Base-by-base conservation (phyloP, 2,888 invertebrate species). In the Synergus gifuensis region DNA sequence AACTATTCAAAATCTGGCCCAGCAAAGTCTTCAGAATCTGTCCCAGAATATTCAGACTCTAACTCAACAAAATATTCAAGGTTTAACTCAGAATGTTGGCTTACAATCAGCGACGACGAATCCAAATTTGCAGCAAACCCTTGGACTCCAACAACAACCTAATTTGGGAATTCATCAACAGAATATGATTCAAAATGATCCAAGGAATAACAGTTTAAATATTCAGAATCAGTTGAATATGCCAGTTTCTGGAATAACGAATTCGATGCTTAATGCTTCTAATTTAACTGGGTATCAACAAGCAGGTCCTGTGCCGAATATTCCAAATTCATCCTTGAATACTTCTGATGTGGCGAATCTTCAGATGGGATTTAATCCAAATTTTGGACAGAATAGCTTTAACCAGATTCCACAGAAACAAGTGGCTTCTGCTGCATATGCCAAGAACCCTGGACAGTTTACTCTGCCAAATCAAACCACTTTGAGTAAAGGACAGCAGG, bases 381-480 rank as follows among this genome's bases (percentile, higher is more conserved):
- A 85, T 79, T 88, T 86, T 42, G 85, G 85, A 44, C 89, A 87
- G 76, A 85, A 78, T 60, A 86, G 83, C 40, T 88, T 87, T 18
- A 84, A 81, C 22, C 90, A 87, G 44, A 86, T 88, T 42, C 77
- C 85, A 9, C 88, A 86, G 78, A 90, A 88, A 76, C 90, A 90
- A 79, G 79, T 88, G 12, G 85, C 88, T 0, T 85, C 89, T 1
- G 83, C 87, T 3, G 76, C 87, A 5, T 90, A 89, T 49, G 83
- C 78, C 85, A 89, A 82, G 83, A 83, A 78, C 62, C 83, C 79
- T 77, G 81, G 88, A 28, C 86, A 90, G 42, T 89, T 90, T 58
- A 82, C 84, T 5, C 88, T 88, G 60, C 83, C 89, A 0, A 88
- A 84, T 83, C 88, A 87, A 18, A 64, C 80, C 5, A 82, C 76